Base-by-base conservation (phyloP, 2,888 invertebrate species). In the Monoplex corrugatus region DNA sequence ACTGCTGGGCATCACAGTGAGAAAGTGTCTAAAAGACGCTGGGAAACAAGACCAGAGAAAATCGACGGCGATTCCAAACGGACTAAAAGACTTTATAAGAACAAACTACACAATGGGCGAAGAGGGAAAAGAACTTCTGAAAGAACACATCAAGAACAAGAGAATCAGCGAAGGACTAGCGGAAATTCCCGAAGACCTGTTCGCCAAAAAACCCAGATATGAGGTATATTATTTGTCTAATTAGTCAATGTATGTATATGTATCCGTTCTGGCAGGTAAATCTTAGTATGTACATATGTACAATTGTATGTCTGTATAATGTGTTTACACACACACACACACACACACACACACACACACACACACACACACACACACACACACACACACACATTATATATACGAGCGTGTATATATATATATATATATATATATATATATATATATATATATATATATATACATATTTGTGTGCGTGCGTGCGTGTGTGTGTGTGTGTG, bases 291-390 rank as follows among this genome's bases (percentile, higher is more conserved):
- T 43, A n/a, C 35, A 38, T 80, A n/a, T 43, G 43, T 57, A 1
- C 28, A 28, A 23, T 28, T 57, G 5, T 57, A 2, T 57, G 10
- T 72, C 32, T 80, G 2, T 80, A 13, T 6, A 35, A 16, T 23
- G 6, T 78, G 2, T 38, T 78, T 78, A 32, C 32, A 35, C 78
- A 78, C 80, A 80, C 80, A 80, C 80, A 80, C 80, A 80, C 80
- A 80, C 80, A 80, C 80, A 80, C 80, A 80, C 80, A 80, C 80
- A 80, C 80, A 80, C 80, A 80, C 80, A 80, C 80, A 80, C 80
- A 80, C 80, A 80, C 80, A 80, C 80, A 80, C 80, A 80, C 80
- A 80, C 80, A 80, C 80, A 80, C 80, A 78, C 80, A 80, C 80
- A 40, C 40, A 43, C 80, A 80, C 80, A 80, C 80, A 80, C 80